Percentiles rank a stretch among this genome's conserved stretches.
Evolutionary conservation across 2,797 vertebrate genomes (phyloP).

Genomic region (Parotocinclus haroldoi): DNA sequence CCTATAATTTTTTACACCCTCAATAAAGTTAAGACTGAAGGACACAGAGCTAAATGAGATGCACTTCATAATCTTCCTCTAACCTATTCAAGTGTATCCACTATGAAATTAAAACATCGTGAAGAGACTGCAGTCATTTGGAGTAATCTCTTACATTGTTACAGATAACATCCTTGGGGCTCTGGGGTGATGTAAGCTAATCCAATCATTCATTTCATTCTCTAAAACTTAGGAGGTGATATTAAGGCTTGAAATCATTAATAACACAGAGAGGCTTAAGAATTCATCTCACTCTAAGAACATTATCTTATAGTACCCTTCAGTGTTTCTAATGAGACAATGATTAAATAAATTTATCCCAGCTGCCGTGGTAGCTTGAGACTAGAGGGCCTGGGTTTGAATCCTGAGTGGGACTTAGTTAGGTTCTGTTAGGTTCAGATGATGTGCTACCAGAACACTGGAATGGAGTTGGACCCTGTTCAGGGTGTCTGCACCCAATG

Average conservation of each 20-base stretch:
- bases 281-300: too few species aligned
- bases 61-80: slow-evolving; percentile 66
- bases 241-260: neutral
- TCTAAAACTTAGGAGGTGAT: slow-evolving; percentile 52
- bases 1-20: slow-evolving; percentile 27
- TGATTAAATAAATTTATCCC: too few species aligned
- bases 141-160: slow-evolving; percentile 63
- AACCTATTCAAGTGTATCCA: slow-evolving; percentile 73
- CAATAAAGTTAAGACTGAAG: slow-evolving; percentile 46
- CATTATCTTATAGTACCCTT: too few species aligned
- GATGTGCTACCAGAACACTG: too few species aligned
- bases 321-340: too few species aligned
- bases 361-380: too few species aligned
- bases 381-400: too few species aligned
- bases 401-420: too few species aligned
- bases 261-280: too few species aligned
- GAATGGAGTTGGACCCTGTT: too few species aligned
- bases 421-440: too few species aligned
- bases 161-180: slow-evolving; percentile 60
- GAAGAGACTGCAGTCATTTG: slow-evolving; percentile 59
- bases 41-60: slow-evolving; percentile 61
- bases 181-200: slow-evolving; percentile 53
- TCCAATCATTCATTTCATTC: slow-evolving; percentile 70
- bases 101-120: slow-evolving; percentile 69
- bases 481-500: too few species aligned